phyloP scores from a whole-genome alignment of 2,113 vertebrate genomes.

The Mormyrus iriodes region DNA sequence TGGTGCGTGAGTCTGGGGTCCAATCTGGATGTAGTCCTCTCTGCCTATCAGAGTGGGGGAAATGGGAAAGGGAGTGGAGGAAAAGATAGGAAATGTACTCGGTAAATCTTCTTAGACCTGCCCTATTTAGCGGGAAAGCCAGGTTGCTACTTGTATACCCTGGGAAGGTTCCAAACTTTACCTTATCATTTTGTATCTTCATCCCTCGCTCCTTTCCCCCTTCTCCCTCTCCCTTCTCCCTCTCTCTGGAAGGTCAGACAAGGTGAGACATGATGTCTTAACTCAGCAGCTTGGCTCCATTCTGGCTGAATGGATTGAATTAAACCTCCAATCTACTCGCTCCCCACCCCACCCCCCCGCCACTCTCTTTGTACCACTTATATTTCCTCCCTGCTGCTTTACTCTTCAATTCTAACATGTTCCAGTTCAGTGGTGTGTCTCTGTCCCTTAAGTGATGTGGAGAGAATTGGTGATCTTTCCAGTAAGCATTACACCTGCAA shows the following conservation, averaged over 20 bases:
- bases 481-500: not conserved
- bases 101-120: not conserved
- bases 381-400: constrained; percentile 16
- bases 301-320: constrained; percentile 23
- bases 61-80: not conserved
- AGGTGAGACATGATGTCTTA: constrained; percentile 28
- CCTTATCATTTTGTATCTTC: not conserved
- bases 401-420: not conserved
- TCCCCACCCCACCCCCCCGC: not conserved
- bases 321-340: constrained; percentile 13
- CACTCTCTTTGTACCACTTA: not conserved
- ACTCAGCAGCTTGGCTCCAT: constrained; percentile 20
- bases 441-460: not conserved
- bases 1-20: not conserved
- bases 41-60: not conserved
- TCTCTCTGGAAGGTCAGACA: constrained; percentile 13
- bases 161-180: not conserved
- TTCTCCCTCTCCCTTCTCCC: not conserved
- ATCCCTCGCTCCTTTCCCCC: not conserved
- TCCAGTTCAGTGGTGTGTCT: not conserved
- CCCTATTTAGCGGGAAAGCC: not conserved
- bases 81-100: not conserved
- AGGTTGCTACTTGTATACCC: not conserved
- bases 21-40: constrained; percentile 18
- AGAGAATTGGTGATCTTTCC: not conserved